These are phyloP conservation scores for Cyanoramphus novaezelandiae DNA, from an alignment of 2,113 vertebrate species.

Conservation along the genomic window DNA sequence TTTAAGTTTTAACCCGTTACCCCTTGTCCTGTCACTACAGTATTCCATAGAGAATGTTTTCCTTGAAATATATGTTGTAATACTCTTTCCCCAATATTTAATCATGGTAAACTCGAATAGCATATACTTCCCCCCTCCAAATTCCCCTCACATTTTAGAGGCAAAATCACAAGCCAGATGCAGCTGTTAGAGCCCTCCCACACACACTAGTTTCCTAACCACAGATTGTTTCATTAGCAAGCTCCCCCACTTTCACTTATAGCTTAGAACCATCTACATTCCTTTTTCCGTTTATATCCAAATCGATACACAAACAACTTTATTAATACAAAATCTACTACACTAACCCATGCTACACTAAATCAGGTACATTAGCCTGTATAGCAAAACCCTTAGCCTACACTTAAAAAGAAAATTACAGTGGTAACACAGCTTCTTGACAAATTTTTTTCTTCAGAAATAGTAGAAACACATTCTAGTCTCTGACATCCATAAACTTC, in stretches of 20 bases:
- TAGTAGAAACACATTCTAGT: fast-evolving
- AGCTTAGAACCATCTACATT: background rate
- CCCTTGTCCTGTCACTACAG: too few relatives aligned
- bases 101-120: background rate
- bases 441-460: background rate
- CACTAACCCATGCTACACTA: background rate
- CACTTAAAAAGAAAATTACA: fast-evolving
- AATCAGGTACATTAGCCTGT: background rate
- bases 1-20: too few relatives aligned
- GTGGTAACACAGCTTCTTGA: background rate
- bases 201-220: background rate
- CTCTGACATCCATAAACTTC: background rate
- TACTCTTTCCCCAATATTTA: background rate
- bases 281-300: background rate
- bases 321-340: background rate
- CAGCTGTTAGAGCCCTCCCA: background rate
- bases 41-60: background rate
- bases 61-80: background rate
- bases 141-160: background rate
- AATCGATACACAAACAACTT: background rate
- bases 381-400: background rate
- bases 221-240: background rate
- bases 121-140: background rate
- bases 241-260: background rate
- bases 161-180: background rate